A percentile compares a stretch with the other conserved stretches of the same genome.
Conservation (phyloP, 2,888 invertebrate species). For the Tipula unca region DNA sequence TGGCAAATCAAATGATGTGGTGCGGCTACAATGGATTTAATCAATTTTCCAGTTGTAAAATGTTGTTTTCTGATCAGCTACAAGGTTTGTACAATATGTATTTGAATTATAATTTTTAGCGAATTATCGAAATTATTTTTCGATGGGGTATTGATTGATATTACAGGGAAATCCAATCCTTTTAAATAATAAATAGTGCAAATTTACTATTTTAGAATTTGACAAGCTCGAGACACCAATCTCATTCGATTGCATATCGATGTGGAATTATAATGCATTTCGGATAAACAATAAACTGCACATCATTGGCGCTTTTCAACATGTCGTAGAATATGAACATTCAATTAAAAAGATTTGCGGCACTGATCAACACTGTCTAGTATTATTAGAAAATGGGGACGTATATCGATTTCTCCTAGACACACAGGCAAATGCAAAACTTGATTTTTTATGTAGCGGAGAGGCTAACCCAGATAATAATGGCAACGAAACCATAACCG, state of each 20-base stretch:
- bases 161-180: neutral
- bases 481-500: conserved; percentile 33
- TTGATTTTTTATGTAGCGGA: conserved; percentile 22
- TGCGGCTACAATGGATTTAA: conserved; percentile 2
- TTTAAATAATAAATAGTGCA: no score
- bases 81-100: neutral
- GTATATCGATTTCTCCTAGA: conserved; percentile 30
- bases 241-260: conserved; percentile 21
- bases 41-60: neutral
- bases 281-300: conserved; percentile 31
- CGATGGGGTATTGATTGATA: no score
- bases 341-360: conserved; percentile 29
- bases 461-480: neutral
- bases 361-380: conserved; percentile 33
- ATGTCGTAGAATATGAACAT: conserved; percentile 29
- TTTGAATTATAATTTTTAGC: neutral
- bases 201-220: conserved; percentile 22
- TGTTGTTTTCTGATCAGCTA: neutral
- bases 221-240: neutral
- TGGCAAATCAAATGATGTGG: neutral
- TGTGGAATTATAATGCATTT: conserved; percentile 35
- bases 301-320: conserved; percentile 26
- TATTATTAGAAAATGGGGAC: conserved; percentile 33
- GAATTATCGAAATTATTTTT: no score
- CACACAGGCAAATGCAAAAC: conserved; percentile 17